These are phyloP conservation scores for Jacana jacana DNA, from an alignment of 2,113 vertebrate genomes.

Conservation along the genomic window DNA sequence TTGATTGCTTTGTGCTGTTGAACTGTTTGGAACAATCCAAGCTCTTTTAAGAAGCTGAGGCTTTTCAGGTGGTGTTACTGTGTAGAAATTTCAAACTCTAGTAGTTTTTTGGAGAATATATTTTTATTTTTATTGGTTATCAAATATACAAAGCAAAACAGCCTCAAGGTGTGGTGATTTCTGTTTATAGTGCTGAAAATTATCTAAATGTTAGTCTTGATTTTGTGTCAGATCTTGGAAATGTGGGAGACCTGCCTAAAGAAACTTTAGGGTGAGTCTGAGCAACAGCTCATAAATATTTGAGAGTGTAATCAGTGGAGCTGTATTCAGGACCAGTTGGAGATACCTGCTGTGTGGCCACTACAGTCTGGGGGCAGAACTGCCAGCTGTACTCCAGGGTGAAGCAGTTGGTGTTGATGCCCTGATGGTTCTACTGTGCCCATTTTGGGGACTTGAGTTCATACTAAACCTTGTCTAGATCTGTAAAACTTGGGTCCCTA, in stretches of 20 bases:
- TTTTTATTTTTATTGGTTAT: not conserved
- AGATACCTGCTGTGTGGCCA: not conserved
- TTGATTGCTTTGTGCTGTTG: not conserved
- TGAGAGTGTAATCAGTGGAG: not conserved
- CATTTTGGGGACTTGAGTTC: not conserved
- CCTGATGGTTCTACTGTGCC: not conserved
- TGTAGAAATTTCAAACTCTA: not conserved
- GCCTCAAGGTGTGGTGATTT: not conserved
- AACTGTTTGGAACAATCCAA: not conserved
- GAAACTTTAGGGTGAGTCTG: not conserved
- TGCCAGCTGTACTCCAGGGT: not conserved
- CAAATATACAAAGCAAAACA: not conserved
- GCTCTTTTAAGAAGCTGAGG: not conserved
- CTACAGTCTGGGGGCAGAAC: no score
- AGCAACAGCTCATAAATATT: not conserved
- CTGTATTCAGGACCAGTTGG: rapidly evolving
- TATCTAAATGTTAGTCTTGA: not conserved
- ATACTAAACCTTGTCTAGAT: not conserved
- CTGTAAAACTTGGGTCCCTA: not conserved
- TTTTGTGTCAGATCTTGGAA: not conserved
- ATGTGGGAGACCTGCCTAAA: not conserved
- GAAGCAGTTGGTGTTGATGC: not conserved
- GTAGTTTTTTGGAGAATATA: not conserved
- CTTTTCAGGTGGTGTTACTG: not conserved
- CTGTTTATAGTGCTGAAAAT: not conserved